Conservation (phyloP, 1,140 invertebrate genomes). For the Drosophila truncata region DNA sequence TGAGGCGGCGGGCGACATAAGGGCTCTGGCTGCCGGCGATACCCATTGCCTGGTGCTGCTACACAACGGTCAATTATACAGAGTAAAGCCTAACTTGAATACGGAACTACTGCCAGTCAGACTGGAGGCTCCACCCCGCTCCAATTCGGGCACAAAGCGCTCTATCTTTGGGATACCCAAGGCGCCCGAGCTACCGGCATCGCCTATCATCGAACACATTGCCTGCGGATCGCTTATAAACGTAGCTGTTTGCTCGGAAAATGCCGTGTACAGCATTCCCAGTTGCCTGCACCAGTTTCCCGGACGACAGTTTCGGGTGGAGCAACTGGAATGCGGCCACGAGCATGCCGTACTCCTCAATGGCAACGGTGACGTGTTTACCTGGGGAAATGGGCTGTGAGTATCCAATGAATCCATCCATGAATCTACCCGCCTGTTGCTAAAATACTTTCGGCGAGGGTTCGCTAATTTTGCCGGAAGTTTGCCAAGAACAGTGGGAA, state of each 20-base stretch:
- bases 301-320: conserved; percentile 86
- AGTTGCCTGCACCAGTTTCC: conserved; percentile 86
- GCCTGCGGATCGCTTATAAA: conserved; percentile 85
- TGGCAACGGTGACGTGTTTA: conserved; percentile 90
- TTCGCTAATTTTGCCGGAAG: conserved; percentile 2
- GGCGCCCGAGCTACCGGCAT: background rate
- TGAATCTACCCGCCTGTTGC: background rate
- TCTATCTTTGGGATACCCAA: conserved; percentile 62
- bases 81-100: conserved; percentile 41
- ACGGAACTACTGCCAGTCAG: conserved; percentile 48
- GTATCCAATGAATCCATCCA: conserved; percentile 39
- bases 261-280: conserved; percentile 88
- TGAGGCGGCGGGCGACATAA: conserved; percentile 38
- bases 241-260: conserved; percentile 86
- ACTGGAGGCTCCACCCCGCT: conserved; percentile 44
- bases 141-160: conserved; percentile 52
- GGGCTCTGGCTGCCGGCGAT: conserved; percentile 60
- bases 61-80: conserved; percentile 62
- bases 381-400: conserved; percentile 93
- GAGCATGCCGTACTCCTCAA: conserved; percentile 92
- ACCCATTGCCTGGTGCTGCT: conserved; percentile 69
- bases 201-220: conserved; percentile 78
- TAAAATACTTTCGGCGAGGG: background rate
- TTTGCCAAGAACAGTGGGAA: background rate
- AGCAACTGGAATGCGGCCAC: conserved; percentile 90